phyloP scores from a whole-genome alignment of 2,113 vertebrate genomes.

The Oenanthe melanoleuca region DNA sequence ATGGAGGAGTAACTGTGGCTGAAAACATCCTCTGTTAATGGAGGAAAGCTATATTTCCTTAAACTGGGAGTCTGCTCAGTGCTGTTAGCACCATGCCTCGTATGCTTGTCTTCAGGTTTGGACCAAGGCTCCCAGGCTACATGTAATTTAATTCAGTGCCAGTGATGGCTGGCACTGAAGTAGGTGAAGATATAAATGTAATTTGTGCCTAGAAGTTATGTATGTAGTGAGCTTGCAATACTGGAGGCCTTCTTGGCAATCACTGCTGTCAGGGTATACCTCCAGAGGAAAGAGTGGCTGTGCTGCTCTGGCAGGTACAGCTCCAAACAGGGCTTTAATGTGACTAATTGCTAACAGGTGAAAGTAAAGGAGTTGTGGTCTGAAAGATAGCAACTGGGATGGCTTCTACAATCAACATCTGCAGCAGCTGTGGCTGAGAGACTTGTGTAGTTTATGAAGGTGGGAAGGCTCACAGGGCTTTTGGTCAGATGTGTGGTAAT shows the following conservation, averaged over 20 bases:
- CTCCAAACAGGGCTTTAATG: background rate
- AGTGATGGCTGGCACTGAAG: background rate
- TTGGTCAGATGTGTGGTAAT: background rate
- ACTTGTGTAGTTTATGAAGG: background rate
- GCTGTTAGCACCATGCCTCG: fast-evolving
- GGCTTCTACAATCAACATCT: background rate
- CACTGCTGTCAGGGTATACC: background rate
- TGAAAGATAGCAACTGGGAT: background rate
- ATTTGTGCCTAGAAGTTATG: background rate
- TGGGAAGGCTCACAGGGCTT: background rate
- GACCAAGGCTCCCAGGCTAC: background rate
- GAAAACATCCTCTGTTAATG: fast-evolving
- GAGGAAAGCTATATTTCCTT: background rate
- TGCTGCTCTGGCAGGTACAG: background rate
- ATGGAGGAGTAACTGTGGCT: background rate
- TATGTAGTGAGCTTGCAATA: background rate
- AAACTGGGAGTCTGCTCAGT: background rate
- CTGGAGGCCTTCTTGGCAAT: background rate
- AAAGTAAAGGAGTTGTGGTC: background rate
- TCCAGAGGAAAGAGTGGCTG: background rate
- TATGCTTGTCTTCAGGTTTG: fast-evolving
- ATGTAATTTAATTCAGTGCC: background rate
- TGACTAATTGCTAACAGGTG: background rate
- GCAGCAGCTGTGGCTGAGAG: fast-evolving
- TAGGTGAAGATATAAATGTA: background rate